Evolutionary conservation across 1,140 invertebrate genomes (phyloP).

Genomic region (Bemisia tabaci): DNA sequence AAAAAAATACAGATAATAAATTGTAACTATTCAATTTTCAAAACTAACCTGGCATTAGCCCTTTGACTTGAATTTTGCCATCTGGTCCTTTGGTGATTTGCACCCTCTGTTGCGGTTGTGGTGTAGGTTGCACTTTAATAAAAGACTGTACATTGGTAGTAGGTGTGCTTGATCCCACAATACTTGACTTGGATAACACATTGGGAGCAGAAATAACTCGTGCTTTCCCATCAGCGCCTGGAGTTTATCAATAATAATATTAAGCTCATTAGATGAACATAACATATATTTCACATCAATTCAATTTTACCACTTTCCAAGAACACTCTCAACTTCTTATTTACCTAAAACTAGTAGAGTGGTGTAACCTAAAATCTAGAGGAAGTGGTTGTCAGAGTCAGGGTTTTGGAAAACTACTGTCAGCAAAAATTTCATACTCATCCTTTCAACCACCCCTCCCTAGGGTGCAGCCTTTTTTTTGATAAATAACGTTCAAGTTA

Average conservation of each 20-base stretch:
- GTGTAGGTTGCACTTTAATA: constrained; percentile 22
- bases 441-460: too few species aligned
- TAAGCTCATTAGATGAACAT: neutral
- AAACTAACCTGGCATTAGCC: constrained; percentile 69
- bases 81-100: constrained; percentile 81
- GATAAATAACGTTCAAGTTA: too few species aligned
- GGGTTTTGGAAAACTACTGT: too few species aligned
- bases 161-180: neutral
- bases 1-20: constrained; percentile 18
- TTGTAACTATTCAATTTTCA: constrained; percentile 6
- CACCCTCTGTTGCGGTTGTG: constrained; percentile 51
- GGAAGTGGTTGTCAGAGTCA: too few species aligned
- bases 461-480: too few species aligned
- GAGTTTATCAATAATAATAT: constrained; percentile 5
- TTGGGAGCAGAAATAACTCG: constrained; percentile 48
- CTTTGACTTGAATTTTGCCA: constrained; percentile 81
- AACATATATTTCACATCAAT: neutral
- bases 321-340: neutral
- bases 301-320: neutral
- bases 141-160: constrained; percentile 22
- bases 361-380: too few species aligned
- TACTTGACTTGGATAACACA: constrained; percentile 34
- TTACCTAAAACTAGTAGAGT: too few species aligned
- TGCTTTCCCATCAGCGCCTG: constrained; percentile 46
- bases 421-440: too few species aligned